These are phyloP conservation scores for Tanytarsus gracilentus DNA, from an alignment of 2,888 invertebrate genomes.

Conservation along the genomic window DNA sequence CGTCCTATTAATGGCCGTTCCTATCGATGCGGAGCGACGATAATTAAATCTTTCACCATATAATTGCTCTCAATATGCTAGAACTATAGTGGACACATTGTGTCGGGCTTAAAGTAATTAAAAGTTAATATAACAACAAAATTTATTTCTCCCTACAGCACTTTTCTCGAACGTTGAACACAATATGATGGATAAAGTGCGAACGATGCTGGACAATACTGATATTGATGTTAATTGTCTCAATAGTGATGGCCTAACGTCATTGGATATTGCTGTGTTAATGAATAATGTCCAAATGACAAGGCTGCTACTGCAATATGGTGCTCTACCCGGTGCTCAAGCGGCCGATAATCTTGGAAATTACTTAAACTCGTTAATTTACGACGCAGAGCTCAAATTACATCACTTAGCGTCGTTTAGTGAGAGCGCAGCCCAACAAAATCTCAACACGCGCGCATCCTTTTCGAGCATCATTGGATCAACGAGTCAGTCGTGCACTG, in stretches of 20 bases:
- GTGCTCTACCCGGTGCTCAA: slow-evolving; percentile 74
- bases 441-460: slow-evolving; percentile 46
- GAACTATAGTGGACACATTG: too few species aligned
- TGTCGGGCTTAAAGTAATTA: slow-evolving; percentile 13
- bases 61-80: too few species aligned
- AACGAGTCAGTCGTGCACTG: slow-evolving; percentile 51
- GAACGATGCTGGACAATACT: slow-evolving; percentile 82
- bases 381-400: slow-evolving; percentile 75
- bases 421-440: slow-evolving; percentile 42
- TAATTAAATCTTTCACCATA: too few species aligned
- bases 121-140: not conserved
- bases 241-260: slow-evolving; percentile 80
- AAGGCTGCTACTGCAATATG: slow-evolving; percentile 80
- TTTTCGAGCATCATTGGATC: slow-evolving; percentile 51
- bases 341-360: slow-evolving; percentile 67
- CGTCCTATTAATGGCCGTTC: too few species aligned
- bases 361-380: slow-evolving; percentile 64
- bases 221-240: slow-evolving; percentile 90
- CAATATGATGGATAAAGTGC: slow-evolving; percentile 85
- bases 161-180: slow-evolving; percentile 93
- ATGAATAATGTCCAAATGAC: slow-evolving; percentile 81
- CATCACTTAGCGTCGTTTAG: slow-evolving; percentile 60
- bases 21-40: too few species aligned
- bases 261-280: slow-evolving; percentile 87
- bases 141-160: slow-evolving; percentile 59